Conservation (phyloP, 2,797 vertebrate species). For the Centropyge bicolor region DNA sequence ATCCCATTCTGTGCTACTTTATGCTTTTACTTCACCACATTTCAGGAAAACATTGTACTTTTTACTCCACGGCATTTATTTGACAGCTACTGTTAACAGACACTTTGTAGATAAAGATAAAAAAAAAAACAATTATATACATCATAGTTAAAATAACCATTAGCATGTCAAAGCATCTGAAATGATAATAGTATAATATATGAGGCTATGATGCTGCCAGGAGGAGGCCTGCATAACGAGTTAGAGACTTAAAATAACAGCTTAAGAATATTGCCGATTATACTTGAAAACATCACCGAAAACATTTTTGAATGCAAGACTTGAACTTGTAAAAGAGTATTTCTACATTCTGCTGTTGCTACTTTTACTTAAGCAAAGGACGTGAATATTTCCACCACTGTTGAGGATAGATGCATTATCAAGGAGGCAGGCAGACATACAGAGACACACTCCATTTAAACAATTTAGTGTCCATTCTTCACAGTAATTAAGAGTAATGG, state of each 20-base stretch:
- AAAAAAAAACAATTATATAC: too few species aligned
- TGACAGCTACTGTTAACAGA: neutral
- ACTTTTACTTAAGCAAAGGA: slow-evolving; percentile 24
- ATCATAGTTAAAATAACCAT: neutral
- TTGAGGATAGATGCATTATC: slow-evolving; percentile 38
- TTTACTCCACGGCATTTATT: neutral
- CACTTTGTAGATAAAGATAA: neutral
- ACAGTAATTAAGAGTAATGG: slow-evolving; percentile 76
- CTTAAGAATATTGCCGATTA: neutral
- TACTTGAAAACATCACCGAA: slow-evolving; percentile 3
- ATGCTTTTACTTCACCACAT: neutral
- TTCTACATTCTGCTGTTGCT: slow-evolving; percentile 35
- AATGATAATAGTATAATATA: slow-evolving; percentile 9
- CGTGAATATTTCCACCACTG: slow-evolving; percentile 33
- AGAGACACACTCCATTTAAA: slow-evolving; percentile 64
- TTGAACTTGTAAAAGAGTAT: slow-evolving; percentile 10
- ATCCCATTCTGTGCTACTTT: neutral
- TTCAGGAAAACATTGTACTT: neutral
- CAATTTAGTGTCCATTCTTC: slow-evolving; percentile 72
- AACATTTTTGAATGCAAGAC: neutral
- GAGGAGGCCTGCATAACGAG: neutral
- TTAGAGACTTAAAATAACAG: slow-evolving; percentile 1
- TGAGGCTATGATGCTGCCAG: neutral
- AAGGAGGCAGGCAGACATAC: slow-evolving; percentile 52
- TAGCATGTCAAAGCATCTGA: slow-evolving; percentile 1